Percentiles rank a stretch among this genome's conserved stretches.
Conservation (phyloP, 2,888 invertebrate species). For the Torymus aiolomorphi region DNA sequence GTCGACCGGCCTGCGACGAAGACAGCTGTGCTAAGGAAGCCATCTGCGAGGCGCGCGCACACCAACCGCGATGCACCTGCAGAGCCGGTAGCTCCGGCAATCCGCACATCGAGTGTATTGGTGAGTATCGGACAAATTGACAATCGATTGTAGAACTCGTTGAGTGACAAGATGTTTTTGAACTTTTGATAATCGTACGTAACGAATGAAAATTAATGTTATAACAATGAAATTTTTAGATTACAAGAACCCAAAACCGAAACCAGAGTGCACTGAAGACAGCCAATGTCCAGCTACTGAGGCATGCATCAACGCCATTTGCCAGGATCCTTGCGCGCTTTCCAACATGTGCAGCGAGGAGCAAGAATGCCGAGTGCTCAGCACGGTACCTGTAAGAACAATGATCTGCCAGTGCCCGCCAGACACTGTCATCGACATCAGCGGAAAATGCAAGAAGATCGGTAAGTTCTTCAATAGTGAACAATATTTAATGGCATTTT, state of each 20-base stretch:
- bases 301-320: slow-evolving; percentile 86
- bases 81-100: slow-evolving; percentile 86
- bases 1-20: slow-evolving; percentile 89
- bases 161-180: neutral
- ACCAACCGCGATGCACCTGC: slow-evolving; percentile 88
- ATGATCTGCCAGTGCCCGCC: slow-evolving; percentile 91
- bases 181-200: too few species aligned
- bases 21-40: slow-evolving; percentile 88
- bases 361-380: slow-evolving; percentile 87
- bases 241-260: slow-evolving; percentile 59
- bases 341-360: slow-evolving; percentile 85
- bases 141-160: neutral
- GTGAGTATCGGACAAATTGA: slow-evolving; percentile 69
- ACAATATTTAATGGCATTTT: too few species aligned
- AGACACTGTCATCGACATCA: slow-evolving; percentile 85
- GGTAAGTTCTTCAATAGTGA: slow-evolving; percentile 64
- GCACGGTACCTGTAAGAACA: slow-evolving; percentile 87
- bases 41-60: slow-evolving; percentile 84
- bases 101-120: slow-evolving; percentile 83
- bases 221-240: slow-evolving; percentile 52
- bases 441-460: slow-evolving; percentile 83
- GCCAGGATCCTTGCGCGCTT: slow-evolving; percentile 86
- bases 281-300: slow-evolving; percentile 85
- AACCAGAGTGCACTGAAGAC: slow-evolving; percentile 84
- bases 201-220: neutral